Evolutionary conservation across 2,113 vertebrate genomes (phyloP), one percentile per base, ranked within the genome.

Genomic region (Ginglymostoma cirratum): DNA sequence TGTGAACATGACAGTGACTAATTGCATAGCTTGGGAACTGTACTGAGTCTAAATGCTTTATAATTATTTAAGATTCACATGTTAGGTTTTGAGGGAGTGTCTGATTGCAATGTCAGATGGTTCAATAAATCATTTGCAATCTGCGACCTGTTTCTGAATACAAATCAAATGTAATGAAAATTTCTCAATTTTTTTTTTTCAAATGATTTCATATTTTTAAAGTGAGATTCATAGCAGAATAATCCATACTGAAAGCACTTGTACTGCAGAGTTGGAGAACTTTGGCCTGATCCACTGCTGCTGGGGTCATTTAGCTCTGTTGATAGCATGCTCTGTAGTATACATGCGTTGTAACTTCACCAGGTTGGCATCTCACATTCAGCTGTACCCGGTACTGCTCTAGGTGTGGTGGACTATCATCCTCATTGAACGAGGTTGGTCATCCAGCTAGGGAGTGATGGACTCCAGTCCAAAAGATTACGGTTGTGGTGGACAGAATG

Each of bases 31-130:
- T 21, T 93, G 87, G 48, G 30, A 61, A 90, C 87, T 14, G 14
- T 61, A 61, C 48, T 90, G 48, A 61, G 89, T 66, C 61, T 92
- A 92, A 93, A n/a, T 93, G 89, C 89, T 67, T 93, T 67, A 5
- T 93, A 93, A 66, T 93, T 66, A 93, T 66, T 93, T 93, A 93
- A 66, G 34, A 65, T 93, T 66, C 61, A 67, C 65, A n/a, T 66
- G 34, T 66, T 38, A 93, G 61, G 21, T 66, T 93, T 93, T 66
- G 61, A 34, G n/a, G 61, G 89, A 90, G 30, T 34, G 38, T 5
- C 34, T 66, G 89, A 38, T 67, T 93, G 61, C 55, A 66, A n/a
- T 93, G 61, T 38, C 38, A 45, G 66, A 66, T 93, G 21, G 61
- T 93, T 15, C 61, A 38, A 5, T 67, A 61, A 38, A 30, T 34